Evolutionary conservation across 2,888 invertebrate species (phyloP).

Genomic region (Archips xylosteana): DNA sequence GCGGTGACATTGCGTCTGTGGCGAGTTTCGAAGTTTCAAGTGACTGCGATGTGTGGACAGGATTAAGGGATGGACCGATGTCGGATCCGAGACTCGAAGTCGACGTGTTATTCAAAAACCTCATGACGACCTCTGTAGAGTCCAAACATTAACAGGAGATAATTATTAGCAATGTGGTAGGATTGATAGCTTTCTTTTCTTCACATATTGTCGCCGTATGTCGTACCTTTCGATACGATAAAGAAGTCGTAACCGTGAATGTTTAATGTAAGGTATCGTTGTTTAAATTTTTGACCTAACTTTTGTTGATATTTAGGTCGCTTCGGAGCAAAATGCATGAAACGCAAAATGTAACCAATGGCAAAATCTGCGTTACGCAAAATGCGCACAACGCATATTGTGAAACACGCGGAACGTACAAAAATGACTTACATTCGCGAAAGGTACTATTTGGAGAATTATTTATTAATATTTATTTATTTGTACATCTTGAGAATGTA

Average conservation of each 20-base stretch:
- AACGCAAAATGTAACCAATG: too few species aligned
- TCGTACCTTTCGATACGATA: background rate
- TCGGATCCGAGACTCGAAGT: constrained; percentile 32
- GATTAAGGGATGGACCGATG: constrained; percentile 35
- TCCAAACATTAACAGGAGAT: constrained; percentile 4
- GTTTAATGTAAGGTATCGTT: background rate
- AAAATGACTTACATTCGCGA: too few species aligned
- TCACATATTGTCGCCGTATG: background rate
- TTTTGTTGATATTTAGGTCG: background rate
- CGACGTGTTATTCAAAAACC: constrained; percentile 34
- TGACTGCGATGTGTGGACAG: constrained; percentile 56
- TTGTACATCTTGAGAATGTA: too few species aligned
- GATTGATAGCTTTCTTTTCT: constrained; percentile 9
- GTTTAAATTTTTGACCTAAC: background rate
- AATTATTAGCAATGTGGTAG: background rate
- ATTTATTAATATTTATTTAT: too few species aligned
- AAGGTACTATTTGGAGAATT: too few species aligned
- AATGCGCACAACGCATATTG: too few species aligned
- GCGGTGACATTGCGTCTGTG: constrained; percentile 40
- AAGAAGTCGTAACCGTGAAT: background rate
- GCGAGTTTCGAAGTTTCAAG: constrained; percentile 47
- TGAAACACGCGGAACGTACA: too few species aligned
- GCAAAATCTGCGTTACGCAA: too few species aligned
- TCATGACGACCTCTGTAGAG: constrained; percentile 5
- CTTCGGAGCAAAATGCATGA: too few species aligned